Evolutionary conservation across 1,140 invertebrate genomes (phyloP).

Genomic region (Solenopsis fugax): DNA sequence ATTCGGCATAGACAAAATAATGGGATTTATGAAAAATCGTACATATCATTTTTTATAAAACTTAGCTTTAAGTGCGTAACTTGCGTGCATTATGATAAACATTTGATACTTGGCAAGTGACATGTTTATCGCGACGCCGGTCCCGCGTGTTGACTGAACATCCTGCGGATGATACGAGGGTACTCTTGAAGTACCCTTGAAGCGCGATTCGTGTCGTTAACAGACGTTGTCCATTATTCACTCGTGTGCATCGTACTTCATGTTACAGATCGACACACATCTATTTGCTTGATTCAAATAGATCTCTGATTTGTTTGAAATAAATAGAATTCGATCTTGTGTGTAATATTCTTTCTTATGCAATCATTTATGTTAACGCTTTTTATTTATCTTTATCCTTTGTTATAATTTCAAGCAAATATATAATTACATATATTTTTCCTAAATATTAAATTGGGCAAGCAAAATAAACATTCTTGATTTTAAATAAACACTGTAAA

Average conservation of each 20-base stretch:
- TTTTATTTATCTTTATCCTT: background rate
- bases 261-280: constrained; percentile 38
- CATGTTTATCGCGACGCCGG: constrained; percentile 79
- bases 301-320: background rate
- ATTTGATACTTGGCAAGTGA: constrained; percentile 83
- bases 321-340: background rate
- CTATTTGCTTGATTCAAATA: background rate
- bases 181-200: constrained; percentile 78
- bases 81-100: constrained; percentile 79
- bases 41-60: background rate
- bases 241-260: constrained; percentile 73
- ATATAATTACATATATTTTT: background rate
- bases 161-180: constrained; percentile 80
- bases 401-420: background rate
- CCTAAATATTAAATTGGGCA: background rate
- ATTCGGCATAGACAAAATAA: background rate
- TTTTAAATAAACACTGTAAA: background rate
- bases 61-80: constrained; percentile 33
- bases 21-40: background rate
- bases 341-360: constrained; percentile 8
- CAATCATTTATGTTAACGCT: background rate
- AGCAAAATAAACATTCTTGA: background rate
- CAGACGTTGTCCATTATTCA: constrained; percentile 84
- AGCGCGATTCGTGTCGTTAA: constrained; percentile 79
- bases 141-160: constrained; percentile 74